Evolutionary conservation across 2,888 invertebrate species (phyloP).

Genomic region (Drosophila flavopinicola): DNA sequence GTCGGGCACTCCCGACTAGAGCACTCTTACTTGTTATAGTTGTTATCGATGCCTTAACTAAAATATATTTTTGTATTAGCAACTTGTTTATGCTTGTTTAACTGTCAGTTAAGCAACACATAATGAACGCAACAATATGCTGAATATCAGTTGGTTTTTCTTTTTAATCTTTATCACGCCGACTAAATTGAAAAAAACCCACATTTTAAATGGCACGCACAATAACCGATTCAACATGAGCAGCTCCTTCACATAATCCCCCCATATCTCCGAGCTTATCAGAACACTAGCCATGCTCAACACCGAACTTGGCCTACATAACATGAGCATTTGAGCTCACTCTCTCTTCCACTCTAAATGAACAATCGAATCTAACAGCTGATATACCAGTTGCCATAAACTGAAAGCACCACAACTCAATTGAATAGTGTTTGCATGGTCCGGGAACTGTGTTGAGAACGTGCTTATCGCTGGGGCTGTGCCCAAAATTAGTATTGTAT

Average conservation of each 20-base stretch:
- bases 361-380: slow-evolving; percentile 33
- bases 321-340: background rate
- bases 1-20: too few species aligned
- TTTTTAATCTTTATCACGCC: too few species aligned
- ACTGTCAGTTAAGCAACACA: too few species aligned
- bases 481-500: slow-evolving; percentile 23
- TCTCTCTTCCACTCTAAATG: background rate
- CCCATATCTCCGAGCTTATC: slow-evolving; percentile 36
- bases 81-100: too few species aligned
- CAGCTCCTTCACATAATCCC: slow-evolving; percentile 5
- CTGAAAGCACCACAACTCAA: slow-evolving; percentile 3
- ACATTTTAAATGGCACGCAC: too few species aligned
- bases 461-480: slow-evolving; percentile 56
- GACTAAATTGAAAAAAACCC: too few species aligned
- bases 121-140: too few species aligned
- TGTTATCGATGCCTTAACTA: background rate
- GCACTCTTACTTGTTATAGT: too few species aligned
- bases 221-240: background rate
- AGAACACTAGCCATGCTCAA: slow-evolving; percentile 8
- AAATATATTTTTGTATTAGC: background rate
- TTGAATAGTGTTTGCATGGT: slow-evolving; percentile 18
- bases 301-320: slow-evolving; percentile 55
- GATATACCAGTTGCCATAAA: slow-evolving; percentile 29
- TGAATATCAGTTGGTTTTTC: too few species aligned
- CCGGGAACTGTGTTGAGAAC: slow-evolving; percentile 29